Evolutionary conservation across 2,797 vertebrate genomes (phyloP).

Genomic region (Muscicapa striata): DNA sequence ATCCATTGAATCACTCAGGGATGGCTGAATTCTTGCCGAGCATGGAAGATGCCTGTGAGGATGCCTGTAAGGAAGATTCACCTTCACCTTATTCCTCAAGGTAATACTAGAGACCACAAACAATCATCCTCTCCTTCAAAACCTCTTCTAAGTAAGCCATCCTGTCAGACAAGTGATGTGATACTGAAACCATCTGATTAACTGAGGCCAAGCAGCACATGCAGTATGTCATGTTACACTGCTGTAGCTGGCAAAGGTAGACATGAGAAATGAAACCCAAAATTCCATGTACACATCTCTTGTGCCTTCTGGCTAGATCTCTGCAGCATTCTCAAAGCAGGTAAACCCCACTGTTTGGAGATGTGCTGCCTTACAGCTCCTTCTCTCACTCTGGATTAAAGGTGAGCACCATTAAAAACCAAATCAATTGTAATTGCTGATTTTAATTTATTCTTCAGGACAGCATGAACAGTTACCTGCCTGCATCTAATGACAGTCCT

Average conservation of each 20-base stretch:
- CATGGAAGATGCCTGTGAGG: neutral
- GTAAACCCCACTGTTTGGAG: neutral
- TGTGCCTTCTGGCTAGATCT: neutral
- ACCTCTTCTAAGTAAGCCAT: neutral
- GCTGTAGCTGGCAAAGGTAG: neutral
- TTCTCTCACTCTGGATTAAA: neutral
- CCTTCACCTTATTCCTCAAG: neutral
- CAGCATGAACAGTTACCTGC: neutral
- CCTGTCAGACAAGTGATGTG: neutral
- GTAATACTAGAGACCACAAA: neutral
- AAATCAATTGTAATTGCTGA: neutral
- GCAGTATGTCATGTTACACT: neutral
- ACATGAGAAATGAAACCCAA: neutral
- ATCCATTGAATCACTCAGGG: accelerated
- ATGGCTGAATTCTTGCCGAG: neutral
- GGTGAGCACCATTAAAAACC: neutral
- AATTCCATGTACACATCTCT: neutral
- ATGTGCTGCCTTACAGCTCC: neutral
- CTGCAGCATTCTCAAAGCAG: neutral
- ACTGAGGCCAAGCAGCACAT: neutral
- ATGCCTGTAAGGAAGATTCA: neutral
- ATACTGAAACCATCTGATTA: neutral
- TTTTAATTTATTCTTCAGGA: neutral
- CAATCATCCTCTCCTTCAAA: neutral
- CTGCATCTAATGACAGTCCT: neutral